These are phyloP conservation scores for Campylorhamphus procurvoides DNA, from an alignment of 2,113 vertebrate genomes.

Conservation along the genomic window DNA sequence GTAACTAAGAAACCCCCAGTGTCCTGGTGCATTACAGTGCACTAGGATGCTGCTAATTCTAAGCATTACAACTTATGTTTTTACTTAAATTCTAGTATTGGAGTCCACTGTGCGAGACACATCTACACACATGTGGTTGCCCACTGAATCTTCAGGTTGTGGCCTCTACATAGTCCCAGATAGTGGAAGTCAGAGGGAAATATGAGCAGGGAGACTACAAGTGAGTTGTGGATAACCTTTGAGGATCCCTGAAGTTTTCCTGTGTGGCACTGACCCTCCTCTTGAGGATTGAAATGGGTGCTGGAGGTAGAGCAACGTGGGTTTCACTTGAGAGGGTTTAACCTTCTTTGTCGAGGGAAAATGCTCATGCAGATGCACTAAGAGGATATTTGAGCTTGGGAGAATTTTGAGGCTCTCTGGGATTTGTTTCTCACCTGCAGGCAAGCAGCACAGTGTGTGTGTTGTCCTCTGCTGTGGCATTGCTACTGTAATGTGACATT, in stretches of 20 bases:
- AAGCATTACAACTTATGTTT: not conserved
- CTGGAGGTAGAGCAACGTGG: not conserved
- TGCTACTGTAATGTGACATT: not conserved
- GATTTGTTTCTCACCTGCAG: not conserved
- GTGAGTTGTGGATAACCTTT: not conserved
- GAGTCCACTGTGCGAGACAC: not conserved
- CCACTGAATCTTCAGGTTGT: accelerated
- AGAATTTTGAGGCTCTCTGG: not conserved
- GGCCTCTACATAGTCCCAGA: not conserved
- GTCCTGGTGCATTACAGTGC: not conserved
- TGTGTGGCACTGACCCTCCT: not conserved
- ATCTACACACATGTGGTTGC: not conserved
- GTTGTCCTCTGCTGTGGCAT: not conserved
- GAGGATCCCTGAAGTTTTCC: not conserved
- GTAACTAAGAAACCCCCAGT: not conserved
- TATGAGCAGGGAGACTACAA: not conserved
- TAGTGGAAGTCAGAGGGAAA: not conserved
- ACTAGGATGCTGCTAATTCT: not conserved
- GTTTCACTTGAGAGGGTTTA: not conserved
- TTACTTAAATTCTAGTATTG: not conserved
- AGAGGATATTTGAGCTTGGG: not conserved
- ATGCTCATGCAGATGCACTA: not conserved
- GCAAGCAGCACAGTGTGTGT: not conserved
- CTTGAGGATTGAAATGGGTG: not conserved
- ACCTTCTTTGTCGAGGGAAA: not conserved